Base-by-base conservation (phyloP, 2,113 vertebrate species). In the Gobiocypris rarus region DNA sequence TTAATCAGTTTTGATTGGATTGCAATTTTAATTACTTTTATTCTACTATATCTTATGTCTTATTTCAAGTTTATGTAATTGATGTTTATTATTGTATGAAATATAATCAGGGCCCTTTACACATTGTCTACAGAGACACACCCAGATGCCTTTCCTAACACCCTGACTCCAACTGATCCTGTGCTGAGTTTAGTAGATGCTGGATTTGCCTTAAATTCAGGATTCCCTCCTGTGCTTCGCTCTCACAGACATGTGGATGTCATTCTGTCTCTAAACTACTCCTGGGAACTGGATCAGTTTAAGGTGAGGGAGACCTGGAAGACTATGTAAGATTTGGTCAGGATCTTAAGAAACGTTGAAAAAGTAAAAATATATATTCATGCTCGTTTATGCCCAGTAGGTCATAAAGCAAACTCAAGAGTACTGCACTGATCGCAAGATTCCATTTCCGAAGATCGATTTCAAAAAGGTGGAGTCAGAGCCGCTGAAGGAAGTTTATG, bases 261-360 rank as follows among this genome's bases (percentile, higher is more conserved):
- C 84, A 94, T 98, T 86, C 91, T 97, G 71, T 94, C 92, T 0
- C 89, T 97, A 78, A 94, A 94, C 86, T 96, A 95, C 87, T 94
- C 93, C 11, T 92, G 96, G 89, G 86, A 86, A 2, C 87, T 0
- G 61, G 88, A 75, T 75, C 84, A 88, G 10, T 94, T 97, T 82
- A 91, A 91, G 90, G 97, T 97, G 61, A 92, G 88, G 22, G n/a
- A 63, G n/a, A 70, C 19, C 28, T 17, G 45, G 43, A 52, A 48
- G 2, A 70, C 41, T 82, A 6, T 28, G 6, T 13, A 22, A 67
- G 2, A 3, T 48, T 45, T 78, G 38, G n/a, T 28, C 38, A 52
- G 63, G 22, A 45, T 31, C 28, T 34, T 56, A 34, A 75, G 19
- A 22, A 19, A 31, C 1, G 4, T 26, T 11, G 13, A 48, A 24